These are phyloP conservation scores for Osmoderma eremita DNA, from an alignment of 2,888 invertebrate species.

Conservation along the genomic window DNA sequence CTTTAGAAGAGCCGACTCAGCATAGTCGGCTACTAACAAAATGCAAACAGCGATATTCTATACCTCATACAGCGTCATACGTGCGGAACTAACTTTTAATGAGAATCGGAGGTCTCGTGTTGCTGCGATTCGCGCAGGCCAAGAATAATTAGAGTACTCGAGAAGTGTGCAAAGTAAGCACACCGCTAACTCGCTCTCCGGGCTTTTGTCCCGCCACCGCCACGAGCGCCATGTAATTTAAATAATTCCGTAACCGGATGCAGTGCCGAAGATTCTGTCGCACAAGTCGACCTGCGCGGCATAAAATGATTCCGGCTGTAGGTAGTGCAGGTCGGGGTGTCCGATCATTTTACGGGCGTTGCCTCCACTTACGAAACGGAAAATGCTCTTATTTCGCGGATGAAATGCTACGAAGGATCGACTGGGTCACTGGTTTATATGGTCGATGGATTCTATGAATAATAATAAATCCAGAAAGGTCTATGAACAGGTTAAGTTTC, in stretches of 20 bases:
- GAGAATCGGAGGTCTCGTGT: conserved; percentile 36
- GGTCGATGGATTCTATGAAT: conserved; percentile 14
- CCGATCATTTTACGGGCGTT: not conserved
- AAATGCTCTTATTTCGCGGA: conserved; percentile 12
- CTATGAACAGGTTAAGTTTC: too few species aligned
- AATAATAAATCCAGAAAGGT: conserved; percentile 1
- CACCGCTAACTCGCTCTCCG: not conserved
- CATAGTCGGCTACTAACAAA: not conserved
- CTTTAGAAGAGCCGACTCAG: too few species aligned
- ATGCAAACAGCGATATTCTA: conserved; percentile 34
- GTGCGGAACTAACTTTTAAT: conserved; percentile 37
- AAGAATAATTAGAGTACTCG: conserved; percentile 33
- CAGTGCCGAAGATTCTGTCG: conserved; percentile 11
- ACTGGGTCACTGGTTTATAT: conserved; percentile 9
- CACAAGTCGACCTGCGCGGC: not conserved
- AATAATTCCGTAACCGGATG: conserved; percentile 22
- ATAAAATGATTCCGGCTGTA: too few species aligned
- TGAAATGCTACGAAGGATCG: conserved; percentile 15
- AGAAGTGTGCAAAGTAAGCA: conserved; percentile 34
- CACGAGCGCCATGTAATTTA: conserved; percentile 9
- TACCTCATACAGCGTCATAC: conserved; percentile 32
- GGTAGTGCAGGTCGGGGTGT: too few species aligned
- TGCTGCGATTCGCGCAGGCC: conserved; percentile 24
- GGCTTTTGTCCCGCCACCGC: too few species aligned
- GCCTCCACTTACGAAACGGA: not conserved